Evolutionary conservation across 2,797 vertebrate genomes (phyloP).

Genomic region (Florisuga fusca): DNA sequence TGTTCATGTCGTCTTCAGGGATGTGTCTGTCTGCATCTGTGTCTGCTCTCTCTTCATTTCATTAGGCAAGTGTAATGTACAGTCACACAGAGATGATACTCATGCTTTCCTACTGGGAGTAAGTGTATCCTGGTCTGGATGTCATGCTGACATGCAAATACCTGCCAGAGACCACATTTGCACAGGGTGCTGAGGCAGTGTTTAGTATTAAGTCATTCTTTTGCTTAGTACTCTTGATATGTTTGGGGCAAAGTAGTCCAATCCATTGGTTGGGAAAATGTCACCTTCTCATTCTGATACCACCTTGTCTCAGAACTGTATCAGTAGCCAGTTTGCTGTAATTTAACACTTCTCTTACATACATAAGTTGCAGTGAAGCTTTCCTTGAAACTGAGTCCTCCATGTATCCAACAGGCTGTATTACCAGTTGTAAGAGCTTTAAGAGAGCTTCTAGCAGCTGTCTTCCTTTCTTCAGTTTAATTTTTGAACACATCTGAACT

Average conservation of each 20-base stretch:
- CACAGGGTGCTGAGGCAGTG: not conserved
- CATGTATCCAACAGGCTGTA: not conserved
- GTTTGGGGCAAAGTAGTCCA: not conserved
- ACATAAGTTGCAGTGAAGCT: not conserved
- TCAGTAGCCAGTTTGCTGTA: not conserved
- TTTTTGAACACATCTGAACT: not conserved
- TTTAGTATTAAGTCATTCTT: not conserved
- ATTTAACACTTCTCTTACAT: not conserved
- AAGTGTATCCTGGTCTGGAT: not conserved
- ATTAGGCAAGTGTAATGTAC: not conserved
- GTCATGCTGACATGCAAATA: not conserved
- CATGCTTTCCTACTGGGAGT: not conserved
- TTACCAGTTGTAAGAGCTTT: not conserved
- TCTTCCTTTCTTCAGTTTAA: not conserved
- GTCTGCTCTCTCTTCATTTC: not conserved
- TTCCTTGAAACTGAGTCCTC: not conserved
- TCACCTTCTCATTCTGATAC: not conserved
- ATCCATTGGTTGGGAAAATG: not conserved
- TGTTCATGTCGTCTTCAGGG: not conserved
- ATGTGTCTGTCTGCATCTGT: accelerated
- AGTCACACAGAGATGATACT: not conserved
- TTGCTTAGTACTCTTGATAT: not conserved
- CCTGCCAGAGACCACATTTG: not conserved
- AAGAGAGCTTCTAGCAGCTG: not conserved
- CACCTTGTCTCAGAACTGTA: not conserved